A percentile compares a stretch with the other conserved stretches of the same genome.
These are phyloP conservation scores for Leuciscus idus DNA, from an alignment of 2,113 vertebrate species.

Conservation along the genomic window DNA sequence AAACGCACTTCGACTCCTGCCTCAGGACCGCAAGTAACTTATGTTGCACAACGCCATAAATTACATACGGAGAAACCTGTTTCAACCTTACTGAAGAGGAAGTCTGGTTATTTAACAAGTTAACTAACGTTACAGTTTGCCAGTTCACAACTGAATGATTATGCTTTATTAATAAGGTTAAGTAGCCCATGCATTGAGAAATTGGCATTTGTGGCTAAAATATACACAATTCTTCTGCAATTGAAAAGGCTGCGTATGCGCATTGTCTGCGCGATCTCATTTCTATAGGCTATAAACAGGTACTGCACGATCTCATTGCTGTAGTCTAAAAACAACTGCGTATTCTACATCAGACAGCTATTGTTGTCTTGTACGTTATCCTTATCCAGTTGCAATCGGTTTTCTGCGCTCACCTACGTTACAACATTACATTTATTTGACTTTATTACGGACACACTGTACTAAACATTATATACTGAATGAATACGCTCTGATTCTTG, in stretches of 20 bases:
- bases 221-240: neutral
- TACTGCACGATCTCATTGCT: neutral
- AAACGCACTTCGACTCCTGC: neutral
- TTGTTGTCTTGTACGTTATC: neutral
- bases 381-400: neutral
- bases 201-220: neutral
- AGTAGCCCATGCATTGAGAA: neutral
- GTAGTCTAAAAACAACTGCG: neutral
- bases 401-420: neutral
- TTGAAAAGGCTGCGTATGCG: neutral
- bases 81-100: neutral
- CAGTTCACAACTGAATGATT: neutral
- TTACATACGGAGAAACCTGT: neutral
- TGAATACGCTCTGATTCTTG: neutral
- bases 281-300: neutral
- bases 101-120: no score
- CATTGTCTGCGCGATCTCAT: neutral
- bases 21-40: constrained; percentile 3
- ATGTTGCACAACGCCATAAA: neutral
- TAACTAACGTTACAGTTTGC: no score
- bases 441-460: neutral
- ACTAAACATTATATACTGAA: neutral
- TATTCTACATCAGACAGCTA: neutral
- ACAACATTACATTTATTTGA: no score
- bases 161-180: neutral